Conservation (phyloP, 64 coral and sea anemone genomes). For the Actinia equina region DNA sequence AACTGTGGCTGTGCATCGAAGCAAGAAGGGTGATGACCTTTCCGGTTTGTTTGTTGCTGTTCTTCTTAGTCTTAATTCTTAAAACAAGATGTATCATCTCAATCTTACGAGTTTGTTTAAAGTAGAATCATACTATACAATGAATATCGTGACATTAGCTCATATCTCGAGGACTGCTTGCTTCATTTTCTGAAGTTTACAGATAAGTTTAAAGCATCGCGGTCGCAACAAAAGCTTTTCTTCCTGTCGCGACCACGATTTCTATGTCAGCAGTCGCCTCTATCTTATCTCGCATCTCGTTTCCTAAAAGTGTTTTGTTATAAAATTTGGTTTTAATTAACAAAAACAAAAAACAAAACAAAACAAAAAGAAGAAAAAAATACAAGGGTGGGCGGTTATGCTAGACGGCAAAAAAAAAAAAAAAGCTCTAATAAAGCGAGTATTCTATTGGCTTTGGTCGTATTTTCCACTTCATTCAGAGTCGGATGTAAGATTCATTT, state of each 20-base stretch:
- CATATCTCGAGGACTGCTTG: background rate
- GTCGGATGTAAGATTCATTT: background rate
- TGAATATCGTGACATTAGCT: background rate
- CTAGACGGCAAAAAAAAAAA: background rate
- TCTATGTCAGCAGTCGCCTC: background rate
- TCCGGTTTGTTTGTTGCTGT: too few relatives aligned
- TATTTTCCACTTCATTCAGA: background rate
- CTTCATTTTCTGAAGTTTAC: background rate
- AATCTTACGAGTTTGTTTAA: background rate
- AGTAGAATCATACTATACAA: background rate
- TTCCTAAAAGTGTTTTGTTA: background rate
- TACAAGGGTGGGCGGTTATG: background rate
- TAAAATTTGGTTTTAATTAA: background rate
- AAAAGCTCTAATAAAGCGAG: background rate
- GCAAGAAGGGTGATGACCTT: too few relatives aligned
- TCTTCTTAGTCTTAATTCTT: background rate
- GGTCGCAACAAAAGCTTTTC: background rate
- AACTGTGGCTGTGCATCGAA: too few relatives aligned
- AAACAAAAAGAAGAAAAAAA: background rate
- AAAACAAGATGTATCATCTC: background rate
- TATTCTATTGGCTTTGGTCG: background rate
- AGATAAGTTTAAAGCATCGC: background rate
- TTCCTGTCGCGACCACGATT: background rate
- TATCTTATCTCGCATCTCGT: background rate
- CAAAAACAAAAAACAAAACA: too few relatives aligned